Conservation (phyloP, 2,888 invertebrate species). For the Archips xylosteana region DNA sequence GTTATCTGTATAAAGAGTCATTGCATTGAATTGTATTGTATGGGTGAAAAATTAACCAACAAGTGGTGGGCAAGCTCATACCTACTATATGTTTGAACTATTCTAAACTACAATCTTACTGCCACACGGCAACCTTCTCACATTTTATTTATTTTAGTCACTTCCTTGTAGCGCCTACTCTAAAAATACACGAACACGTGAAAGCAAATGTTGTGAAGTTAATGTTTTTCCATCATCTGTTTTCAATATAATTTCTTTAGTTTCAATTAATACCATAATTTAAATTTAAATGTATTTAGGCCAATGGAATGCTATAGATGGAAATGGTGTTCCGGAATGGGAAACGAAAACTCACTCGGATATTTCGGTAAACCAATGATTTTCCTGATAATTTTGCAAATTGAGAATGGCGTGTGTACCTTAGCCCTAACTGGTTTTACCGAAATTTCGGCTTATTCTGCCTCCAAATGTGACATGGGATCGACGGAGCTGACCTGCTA, state of each 20-base stretch:
- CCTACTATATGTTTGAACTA: too few species aligned
- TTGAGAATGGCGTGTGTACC: slow-evolving; percentile 8
- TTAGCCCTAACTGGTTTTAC: slow-evolving; percentile 1
- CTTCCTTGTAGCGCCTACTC: too few species aligned
- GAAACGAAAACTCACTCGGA: neutral
- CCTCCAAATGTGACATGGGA: slow-evolving; percentile 5
- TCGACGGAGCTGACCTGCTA: slow-evolving; percentile 4
- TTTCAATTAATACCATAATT: neutral
- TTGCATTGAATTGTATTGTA: too few species aligned
- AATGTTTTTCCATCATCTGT: too few species aligned
- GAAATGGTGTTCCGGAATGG: neutral
- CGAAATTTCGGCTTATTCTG: neutral
- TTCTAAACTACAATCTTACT: too few species aligned
- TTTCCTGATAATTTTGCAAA: neutral
- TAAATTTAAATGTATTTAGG: neutral
- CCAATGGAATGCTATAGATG: neutral
- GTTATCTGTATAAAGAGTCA: too few species aligned
- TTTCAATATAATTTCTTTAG: neutral
- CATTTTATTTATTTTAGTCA: too few species aligned
- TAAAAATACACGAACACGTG: too few species aligned
- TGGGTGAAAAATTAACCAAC: too few species aligned
- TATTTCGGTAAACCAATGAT: neutral
- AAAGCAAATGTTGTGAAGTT: too few species aligned
- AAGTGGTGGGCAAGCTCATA: too few species aligned
- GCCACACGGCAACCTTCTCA: too few species aligned